Evolutionary conservation across 2,113 vertebrate genomes (phyloP).

Genomic region (Meleagris gallopavo): DNA sequence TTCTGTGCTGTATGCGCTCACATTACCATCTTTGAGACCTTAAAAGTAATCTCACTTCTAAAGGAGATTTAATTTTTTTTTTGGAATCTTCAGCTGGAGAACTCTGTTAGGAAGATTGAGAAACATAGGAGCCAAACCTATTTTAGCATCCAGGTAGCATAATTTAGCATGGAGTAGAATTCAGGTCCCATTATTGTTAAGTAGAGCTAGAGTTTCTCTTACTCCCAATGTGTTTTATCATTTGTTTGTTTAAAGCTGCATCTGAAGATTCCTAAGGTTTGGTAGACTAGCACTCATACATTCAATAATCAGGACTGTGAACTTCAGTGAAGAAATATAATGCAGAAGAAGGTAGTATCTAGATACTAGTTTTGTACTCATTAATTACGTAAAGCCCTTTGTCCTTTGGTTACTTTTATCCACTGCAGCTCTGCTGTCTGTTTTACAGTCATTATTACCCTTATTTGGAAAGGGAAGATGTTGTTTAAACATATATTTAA

Average conservation of each 20-base stretch:
- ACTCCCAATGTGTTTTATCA: neutral
- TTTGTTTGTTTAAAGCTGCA: neutral
- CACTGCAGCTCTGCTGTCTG: neutral
- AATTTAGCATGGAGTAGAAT: neutral
- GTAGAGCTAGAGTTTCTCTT: neutral
- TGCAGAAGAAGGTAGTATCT: neutral
- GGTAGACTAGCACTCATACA: neutral
- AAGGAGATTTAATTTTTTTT: neutral
- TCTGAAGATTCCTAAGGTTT: neutral
- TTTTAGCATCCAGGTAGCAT: neutral
- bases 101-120: neutral
- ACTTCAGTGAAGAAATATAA: neutral
- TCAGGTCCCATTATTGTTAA: neutral
- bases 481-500: neutral
- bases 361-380: neutral
- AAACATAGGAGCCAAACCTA: neutral
- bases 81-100: neutral
- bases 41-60: neutral
- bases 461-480: neutral
- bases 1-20: neutral
- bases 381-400: neutral
- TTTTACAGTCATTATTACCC: neutral
- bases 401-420: neutral
- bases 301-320: neutral
- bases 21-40: neutral